phyloP scores from a whole-genome alignment of 1,140 invertebrate genomes.

The Drosophila quadrilineata region DNA sequence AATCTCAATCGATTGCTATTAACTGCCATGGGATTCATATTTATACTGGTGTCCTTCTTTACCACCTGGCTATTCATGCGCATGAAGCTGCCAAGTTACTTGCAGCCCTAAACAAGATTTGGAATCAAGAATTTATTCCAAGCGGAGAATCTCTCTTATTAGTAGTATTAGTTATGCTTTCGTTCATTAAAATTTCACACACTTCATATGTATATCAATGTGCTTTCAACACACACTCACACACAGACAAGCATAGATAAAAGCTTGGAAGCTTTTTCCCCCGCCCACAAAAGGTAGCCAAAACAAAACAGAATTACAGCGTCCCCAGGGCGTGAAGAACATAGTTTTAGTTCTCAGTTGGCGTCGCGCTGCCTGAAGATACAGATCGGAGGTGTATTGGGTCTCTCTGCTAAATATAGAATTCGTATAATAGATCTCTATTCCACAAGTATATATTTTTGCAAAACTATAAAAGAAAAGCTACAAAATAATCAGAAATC shows the following conservation, averaged over 20 bases:
- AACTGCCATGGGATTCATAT: constrained; percentile 95
- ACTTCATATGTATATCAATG: too few relatives aligned
- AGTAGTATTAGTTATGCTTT: constrained; percentile 35
- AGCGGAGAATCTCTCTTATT: constrained; percentile 23
- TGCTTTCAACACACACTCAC: too few relatives aligned
- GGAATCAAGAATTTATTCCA: constrained; percentile 4
- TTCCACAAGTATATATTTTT: constrained; percentile 6
- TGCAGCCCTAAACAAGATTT: constrained; percentile 82
- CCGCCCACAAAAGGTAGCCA: too few relatives aligned
- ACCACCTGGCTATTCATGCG: constrained; percentile 99
- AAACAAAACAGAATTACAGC: constrained; percentile 27
- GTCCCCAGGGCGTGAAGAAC: constrained; percentile 38
- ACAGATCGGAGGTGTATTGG: constrained; percentile 25
- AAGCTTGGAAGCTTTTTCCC: too few relatives aligned
- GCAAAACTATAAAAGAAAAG: neutral
- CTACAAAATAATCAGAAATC: neutral
- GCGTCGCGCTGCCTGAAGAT: constrained; percentile 17
- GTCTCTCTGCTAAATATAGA: constrained; percentile 44
- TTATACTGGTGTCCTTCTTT: constrained; percentile 96
- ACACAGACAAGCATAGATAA: too few relatives aligned
- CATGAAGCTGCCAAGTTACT: constrained; percentile 96
- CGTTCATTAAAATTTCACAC: neutral
- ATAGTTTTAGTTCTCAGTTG: constrained; percentile 56
- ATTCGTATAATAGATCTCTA: constrained; percentile 58
- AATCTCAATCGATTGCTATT: constrained; percentile 96